These are phyloP conservation scores for Cavia aperea DNA, from an alignment of 2,113 vertebrate species.

Conservation along the genomic window DNA sequence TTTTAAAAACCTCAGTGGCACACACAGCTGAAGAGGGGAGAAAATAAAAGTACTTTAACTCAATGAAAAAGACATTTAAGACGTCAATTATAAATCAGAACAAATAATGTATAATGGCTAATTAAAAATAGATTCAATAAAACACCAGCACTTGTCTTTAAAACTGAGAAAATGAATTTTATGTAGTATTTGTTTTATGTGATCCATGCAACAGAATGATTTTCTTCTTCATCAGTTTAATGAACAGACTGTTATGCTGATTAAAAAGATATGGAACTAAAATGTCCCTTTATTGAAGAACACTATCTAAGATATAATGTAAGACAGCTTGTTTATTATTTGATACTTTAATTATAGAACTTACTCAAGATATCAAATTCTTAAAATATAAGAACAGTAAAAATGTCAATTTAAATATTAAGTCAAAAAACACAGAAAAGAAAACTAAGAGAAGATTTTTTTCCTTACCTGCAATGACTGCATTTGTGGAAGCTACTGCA, in stretches of 20 bases:
- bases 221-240: constrained; percentile 19
- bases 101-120: not conserved
- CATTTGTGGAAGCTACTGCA: constrained; percentile 97
- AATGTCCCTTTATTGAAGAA: not conserved
- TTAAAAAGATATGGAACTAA: not conserved
- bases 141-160: not conserved
- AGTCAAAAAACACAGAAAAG: constrained; percentile 25
- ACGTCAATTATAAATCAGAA: constrained; percentile 25
- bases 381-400: not conserved
- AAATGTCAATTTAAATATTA: constrained; percentile 16
- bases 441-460: not conserved
- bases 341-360: not conserved
- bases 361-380: not conserved
- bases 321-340: not conserved
- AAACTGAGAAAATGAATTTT: constrained; percentile 18
- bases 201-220: not conserved
- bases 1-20: constrained; percentile 96
- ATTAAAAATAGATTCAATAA: not conserved
- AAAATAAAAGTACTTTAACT: constrained; percentile 48
- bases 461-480: constrained; percentile 91
- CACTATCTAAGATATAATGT: not conserved
- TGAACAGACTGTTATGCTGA: not conserved
- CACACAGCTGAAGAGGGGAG: constrained; percentile 84
- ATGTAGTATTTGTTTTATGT: not conserved
- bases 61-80: constrained; percentile 32